Evolutionary conservation across 1,140 invertebrate genomes (phyloP), one percentile per base, ranked within the genome.

Genomic region (Brachionus asplanchnoidis): DNA sequence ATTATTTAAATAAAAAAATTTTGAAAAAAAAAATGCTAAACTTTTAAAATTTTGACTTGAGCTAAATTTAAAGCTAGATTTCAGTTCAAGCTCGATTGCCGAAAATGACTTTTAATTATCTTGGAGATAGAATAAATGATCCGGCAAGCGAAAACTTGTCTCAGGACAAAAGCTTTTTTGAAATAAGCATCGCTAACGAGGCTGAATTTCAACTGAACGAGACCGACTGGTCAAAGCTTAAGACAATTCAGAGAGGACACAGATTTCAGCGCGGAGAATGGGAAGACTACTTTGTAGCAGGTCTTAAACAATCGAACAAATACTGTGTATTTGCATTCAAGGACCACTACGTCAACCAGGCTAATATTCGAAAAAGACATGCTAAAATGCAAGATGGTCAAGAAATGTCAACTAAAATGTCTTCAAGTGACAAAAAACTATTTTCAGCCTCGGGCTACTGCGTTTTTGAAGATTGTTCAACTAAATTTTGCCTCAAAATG

Each of bases 321-420:
- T 82, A 82, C 17, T 82, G 79, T 46, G 79, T 82, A 17, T 82
- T 82, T 65, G 79, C 53, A 3, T 82, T 82, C 26, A 82, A 82
- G 26, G 79, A 82, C 14, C 79, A 82, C 20, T 82, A 82, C 65
- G 79, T 82, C 17, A 82, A 68, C n/a, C 28, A 82, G 17, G 42
- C 79, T 14, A 82, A 9, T 26, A 23, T 82, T 20, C 14, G 79
- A 1, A 82, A 65, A 12, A 23, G 79, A 2, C 23, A 82, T 20
- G 65, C 79, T 3, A 82, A 68, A 60, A 82, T 82, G 79, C 5
- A 68, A 12, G 42, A 82, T 20, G 79, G 79, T 28, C 26, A 26
- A 11, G n/a, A 8, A 32, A 32, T 36, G 50, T 80, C 78, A 9
- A 40, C 42, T 23, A 50, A 77, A 9, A 26, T 23, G 20, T 42